Evolutionary conservation across 2,888 invertebrate species (phyloP).

Genomic region (Ischnus inquisitorius): DNA sequence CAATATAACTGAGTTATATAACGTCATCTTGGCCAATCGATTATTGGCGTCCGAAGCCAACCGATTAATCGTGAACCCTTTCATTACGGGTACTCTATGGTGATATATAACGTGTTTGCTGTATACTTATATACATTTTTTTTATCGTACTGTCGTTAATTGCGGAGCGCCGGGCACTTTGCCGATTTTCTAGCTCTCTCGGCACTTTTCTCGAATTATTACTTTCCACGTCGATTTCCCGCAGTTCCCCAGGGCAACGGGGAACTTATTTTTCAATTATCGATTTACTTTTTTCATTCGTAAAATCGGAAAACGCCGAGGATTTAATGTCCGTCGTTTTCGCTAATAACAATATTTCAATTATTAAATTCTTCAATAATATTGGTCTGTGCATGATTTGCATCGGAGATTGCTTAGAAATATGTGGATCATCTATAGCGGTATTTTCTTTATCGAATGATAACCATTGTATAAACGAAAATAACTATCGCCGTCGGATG

Average conservation of each 20-base stretch:
- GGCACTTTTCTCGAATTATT: slow-evolving; percentile 8
- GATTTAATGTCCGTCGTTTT: neutral
- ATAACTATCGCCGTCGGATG: too few relatives aligned
- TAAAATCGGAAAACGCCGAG: neutral
- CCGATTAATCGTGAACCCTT: slow-evolving; percentile 47
- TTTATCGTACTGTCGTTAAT: slow-evolving; percentile 22
- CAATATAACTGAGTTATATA: slow-evolving; percentile 18
- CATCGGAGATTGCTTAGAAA: too few relatives aligned
- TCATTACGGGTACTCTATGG: slow-evolving; percentile 26
- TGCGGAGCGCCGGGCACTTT: slow-evolving; percentile 31
- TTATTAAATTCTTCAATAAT: too few relatives aligned
- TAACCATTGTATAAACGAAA: too few relatives aligned
- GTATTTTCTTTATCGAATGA: too few relatives aligned
- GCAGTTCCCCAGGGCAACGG: slow-evolving; percentile 41
- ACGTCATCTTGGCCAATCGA: slow-evolving; percentile 48
- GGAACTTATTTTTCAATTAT: slow-evolving; percentile 75
- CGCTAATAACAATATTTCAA: neutral
- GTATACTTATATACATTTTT: slow-evolving; percentile 2
- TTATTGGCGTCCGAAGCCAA: slow-evolving; percentile 51
- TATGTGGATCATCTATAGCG: too few relatives aligned
- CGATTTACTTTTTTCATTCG: slow-evolving; percentile 68
- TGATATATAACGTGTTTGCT: neutral
- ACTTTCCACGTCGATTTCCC: slow-evolving; percentile 20
- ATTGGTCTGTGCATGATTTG: too few relatives aligned
- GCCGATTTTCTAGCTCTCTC: slow-evolving; percentile 1